These are phyloP conservation scores for Thomomys bottae DNA, from an alignment of 2,113 vertebrate species.

Conservation along the genomic window DNA sequence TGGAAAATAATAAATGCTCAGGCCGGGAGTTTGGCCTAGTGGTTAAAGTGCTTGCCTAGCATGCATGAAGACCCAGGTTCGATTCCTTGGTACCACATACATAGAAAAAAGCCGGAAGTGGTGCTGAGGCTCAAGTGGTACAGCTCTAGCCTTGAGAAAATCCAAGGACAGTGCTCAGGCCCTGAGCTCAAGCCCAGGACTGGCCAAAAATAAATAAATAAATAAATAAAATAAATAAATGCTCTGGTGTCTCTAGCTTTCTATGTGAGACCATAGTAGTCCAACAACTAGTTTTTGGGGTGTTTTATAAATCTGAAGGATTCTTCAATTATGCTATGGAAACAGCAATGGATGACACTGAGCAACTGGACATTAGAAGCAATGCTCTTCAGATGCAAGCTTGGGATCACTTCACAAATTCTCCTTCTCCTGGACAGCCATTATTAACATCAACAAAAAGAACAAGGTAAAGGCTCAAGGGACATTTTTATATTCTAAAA, in stretches of 20 bases:
- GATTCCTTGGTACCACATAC: no score
- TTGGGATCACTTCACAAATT: background rate
- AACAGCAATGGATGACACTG: background rate
- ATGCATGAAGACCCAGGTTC: no score
- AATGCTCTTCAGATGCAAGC: background rate
- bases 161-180: no score
- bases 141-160: no score
- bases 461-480: background rate
- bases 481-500: conserved; percentile 39
- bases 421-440: background rate
- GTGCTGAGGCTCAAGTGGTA: no score
- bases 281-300: background rate
- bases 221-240: no score
- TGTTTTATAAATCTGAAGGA: background rate
- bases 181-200: no score
- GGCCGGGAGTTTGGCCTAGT: no score
- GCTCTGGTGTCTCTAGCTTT: background rate
- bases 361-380: background rate
- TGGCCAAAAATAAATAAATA: no score
- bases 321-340: background rate
- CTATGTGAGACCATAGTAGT: background rate
- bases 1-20: conserved; percentile 37
- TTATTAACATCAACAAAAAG: conserved; percentile 3
- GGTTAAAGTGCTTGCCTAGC: no score
- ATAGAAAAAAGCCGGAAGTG: no score